These are phyloP conservation scores for Plebejus melissa DNA, from an alignment of 2,888 invertebrate species.

Conservation along the genomic window DNA sequence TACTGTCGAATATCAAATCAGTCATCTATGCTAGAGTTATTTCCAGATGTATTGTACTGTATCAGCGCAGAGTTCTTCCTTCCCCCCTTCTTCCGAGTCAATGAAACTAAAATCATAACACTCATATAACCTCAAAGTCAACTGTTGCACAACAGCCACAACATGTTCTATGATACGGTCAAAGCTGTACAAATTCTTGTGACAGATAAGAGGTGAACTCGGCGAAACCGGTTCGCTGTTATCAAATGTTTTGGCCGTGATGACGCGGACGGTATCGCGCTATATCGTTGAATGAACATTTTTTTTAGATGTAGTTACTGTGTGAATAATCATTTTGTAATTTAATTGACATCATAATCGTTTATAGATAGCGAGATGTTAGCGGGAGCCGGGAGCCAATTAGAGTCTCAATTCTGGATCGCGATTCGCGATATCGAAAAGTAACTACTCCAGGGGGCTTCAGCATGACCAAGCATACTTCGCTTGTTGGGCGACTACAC, in stretches of 20 bases:
- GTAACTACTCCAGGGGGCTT: neutral
- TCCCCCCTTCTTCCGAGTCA: too few relatives aligned
- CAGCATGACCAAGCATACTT: neutral
- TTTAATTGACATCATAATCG: neutral
- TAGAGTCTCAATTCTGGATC: too few relatives aligned
- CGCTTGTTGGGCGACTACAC: neutral
- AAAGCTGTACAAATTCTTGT: slow-evolving; percentile 6
- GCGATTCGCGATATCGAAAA: too few relatives aligned
- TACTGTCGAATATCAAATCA: too few relatives aligned
- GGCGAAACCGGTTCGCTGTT: slow-evolving; percentile 7
- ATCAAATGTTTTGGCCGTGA: slow-evolving; percentile 10
- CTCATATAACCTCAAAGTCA: neutral
- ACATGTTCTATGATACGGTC: neutral
- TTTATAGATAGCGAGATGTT: too few relatives aligned
- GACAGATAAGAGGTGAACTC: slow-evolving; percentile 17
- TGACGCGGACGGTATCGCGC: neutral
- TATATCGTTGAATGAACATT: neutral
- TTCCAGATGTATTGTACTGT: too few relatives aligned
- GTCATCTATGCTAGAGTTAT: too few relatives aligned
- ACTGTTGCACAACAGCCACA: neutral
- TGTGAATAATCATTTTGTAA: neutral
- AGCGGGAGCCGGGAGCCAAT: too few relatives aligned
- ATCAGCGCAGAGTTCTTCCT: too few relatives aligned
- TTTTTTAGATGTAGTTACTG: neutral
- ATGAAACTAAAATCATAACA: too few relatives aligned